Evolutionary conservation across 2,113 vertebrate species (phyloP).

Genomic region (Phaethornis superciliosus): DNA sequence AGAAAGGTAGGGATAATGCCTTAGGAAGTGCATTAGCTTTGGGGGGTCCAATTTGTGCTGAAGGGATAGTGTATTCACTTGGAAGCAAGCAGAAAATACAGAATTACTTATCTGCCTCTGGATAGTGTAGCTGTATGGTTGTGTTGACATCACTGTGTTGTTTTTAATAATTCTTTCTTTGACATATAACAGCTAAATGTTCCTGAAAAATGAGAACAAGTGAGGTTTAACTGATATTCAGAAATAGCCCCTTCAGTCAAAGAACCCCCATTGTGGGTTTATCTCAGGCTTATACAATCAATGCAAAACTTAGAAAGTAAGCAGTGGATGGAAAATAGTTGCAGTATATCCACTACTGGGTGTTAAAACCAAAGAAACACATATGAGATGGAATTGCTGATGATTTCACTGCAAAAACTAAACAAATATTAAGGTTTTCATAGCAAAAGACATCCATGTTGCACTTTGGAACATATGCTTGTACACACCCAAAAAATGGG

Average conservation of each 20-base stretch:
- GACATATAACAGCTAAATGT: background rate
- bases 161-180: background rate
- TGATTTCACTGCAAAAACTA: background rate
- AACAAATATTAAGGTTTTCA: background rate
- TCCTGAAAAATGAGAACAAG: background rate
- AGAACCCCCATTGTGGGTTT: background rate
- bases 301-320: background rate
- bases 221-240: background rate
- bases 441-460: background rate
- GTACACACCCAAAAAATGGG: background rate
- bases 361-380: background rate
- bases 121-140: background rate
- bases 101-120: background rate
- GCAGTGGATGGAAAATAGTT: background rate
- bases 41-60: background rate
- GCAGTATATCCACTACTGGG: background rate
- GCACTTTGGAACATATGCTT: background rate
- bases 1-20: background rate
- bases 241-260: background rate
- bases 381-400: background rate
- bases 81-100: background rate
- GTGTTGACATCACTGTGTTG: background rate
- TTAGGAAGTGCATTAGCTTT: background rate
- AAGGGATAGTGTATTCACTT: background rate
- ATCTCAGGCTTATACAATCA: background rate